Evolutionary conservation across 2,888 invertebrate genomes (phyloP).

Genomic region (Agonopterix subpropinquella): DNA sequence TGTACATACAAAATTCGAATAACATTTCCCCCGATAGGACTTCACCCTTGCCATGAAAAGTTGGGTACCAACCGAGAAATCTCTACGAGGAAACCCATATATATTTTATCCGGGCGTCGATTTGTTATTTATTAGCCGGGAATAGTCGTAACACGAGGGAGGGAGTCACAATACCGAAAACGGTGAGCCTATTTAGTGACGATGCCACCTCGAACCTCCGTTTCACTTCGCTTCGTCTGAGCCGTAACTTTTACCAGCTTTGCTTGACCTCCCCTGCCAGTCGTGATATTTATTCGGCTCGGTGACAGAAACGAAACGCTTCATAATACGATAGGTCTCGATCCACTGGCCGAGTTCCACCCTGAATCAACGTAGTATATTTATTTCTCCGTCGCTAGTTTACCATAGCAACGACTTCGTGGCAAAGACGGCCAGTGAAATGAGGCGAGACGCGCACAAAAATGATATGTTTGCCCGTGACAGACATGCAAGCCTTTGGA

Average conservation of each 20-base stretch:
- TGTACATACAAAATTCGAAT: background rate
- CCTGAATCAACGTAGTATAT: conserved; percentile 44
- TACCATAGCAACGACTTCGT: conserved; percentile 50
- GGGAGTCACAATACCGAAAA: conserved; percentile 65
- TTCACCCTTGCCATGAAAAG: conserved; percentile 39
- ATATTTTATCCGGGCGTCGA: conserved; percentile 70
- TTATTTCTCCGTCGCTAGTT: conserved; percentile 42
- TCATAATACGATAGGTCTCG: conserved; percentile 42
- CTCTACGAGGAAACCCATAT: conserved; percentile 61
- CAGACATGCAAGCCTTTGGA: conserved; percentile 42
- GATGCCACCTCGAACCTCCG: conserved; percentile 56
- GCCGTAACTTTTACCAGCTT: conserved; percentile 36
- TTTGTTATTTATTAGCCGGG: conserved; percentile 74
- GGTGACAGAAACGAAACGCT: conserved; percentile 29
- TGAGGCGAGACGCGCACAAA: conserved; percentile 54
- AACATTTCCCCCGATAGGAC: conserved; percentile 9
- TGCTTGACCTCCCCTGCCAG: conserved; percentile 43
- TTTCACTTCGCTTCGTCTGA: conserved; percentile 50
- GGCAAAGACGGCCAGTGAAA: conserved; percentile 53
- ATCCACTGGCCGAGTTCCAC: conserved; percentile 35
- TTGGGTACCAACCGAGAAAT: conserved; percentile 33
- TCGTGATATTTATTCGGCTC: conserved; percentile 26
- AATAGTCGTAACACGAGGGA: conserved; percentile 68
- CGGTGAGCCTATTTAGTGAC: conserved; percentile 68
- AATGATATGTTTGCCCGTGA: conserved; percentile 53